Conservation (phyloP, 2,113 vertebrate genomes). For the Gymnorhina tibicen region DNA sequence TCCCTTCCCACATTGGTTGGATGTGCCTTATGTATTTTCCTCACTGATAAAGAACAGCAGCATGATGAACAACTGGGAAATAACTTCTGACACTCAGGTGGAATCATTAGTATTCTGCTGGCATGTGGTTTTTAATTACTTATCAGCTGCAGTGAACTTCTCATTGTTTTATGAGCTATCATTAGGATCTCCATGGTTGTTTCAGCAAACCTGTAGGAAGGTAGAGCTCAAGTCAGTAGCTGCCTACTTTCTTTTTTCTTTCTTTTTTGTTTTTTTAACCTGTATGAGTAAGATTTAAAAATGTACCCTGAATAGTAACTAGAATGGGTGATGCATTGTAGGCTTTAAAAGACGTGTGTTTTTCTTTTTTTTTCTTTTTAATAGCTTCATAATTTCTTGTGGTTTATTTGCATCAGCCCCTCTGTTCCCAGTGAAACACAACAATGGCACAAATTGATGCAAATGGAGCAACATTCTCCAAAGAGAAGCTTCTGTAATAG, state of each 20-base stretch:
- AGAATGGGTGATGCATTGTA: neutral
- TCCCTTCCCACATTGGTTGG: neutral
- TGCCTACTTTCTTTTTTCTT: neutral
- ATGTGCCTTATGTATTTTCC: neutral
- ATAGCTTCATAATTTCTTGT: neutral
- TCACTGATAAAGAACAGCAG: neutral
- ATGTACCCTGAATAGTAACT: neutral
- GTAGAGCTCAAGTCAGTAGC: neutral
- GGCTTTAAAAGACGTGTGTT: neutral
- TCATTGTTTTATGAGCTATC: neutral
- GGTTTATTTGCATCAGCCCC: neutral
- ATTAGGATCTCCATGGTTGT: neutral
- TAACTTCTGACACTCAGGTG: neutral
- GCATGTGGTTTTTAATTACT: neutral
- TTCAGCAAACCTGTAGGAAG: constrained; percentile 4
- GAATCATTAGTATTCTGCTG: neutral
- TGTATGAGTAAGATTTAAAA: neutral
- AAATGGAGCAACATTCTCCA: neutral
- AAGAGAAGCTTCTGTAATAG: neutral
- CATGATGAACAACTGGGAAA: neutral
- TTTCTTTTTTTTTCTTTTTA: neutral
- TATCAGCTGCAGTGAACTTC: neutral
- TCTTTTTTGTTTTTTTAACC: neutral
- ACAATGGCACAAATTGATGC: neutral
- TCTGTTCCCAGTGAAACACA: neutral